Percentiles rank a stretch among this genome's conserved stretches.
Evolutionary conservation across 2,888 invertebrate genomes (phyloP).

Genomic region (Drosophila mimica): DNA sequence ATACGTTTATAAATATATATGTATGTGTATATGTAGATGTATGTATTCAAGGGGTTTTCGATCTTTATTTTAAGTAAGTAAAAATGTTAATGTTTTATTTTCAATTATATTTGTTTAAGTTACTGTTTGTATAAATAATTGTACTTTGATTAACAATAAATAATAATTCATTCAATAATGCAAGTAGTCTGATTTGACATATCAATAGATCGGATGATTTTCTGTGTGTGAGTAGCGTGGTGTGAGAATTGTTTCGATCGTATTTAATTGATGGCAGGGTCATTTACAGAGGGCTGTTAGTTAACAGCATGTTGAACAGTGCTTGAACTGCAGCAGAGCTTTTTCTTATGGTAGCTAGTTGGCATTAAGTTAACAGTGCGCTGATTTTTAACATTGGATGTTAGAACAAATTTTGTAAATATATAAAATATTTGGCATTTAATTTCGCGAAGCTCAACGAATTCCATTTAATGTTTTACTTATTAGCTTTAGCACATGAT

Average conservation of each 20-base stretch:
- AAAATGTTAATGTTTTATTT: constrained; percentile 12
- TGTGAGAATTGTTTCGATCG: constrained; percentile 18
- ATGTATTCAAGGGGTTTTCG: constrained; percentile 7
- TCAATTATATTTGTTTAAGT: constrained; percentile 15
- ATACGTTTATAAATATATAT: constrained; percentile 14
- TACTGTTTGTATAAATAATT: constrained; percentile 43
- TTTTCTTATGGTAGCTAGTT: constrained; percentile 13
- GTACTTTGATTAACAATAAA: constrained; percentile 43
- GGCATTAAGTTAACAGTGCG: constrained; percentile 25
- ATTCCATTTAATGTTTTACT: constrained; percentile 42
- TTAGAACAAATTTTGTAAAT: constrained; percentile 65
- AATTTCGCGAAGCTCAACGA: constrained; percentile 76
- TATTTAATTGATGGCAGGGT: constrained; percentile 52
- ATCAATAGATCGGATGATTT: constrained; percentile 13
- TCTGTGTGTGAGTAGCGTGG: constrained; percentile 1
- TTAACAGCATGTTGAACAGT: constrained; percentile 34
- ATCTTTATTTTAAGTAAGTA: background rate
- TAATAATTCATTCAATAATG: constrained; percentile 36
- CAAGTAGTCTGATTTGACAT: constrained; percentile 50
- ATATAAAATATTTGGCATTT: constrained; percentile 74
- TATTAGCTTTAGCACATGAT: constrained; percentile 47
- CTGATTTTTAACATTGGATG: constrained; percentile 43
- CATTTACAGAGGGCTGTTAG: constrained; percentile 39
- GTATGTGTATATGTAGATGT: constrained; percentile 8
- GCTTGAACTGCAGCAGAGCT: constrained; percentile 15